Evolutionary conservation across 2,797 vertebrate genomes (phyloP).

Genomic region (Phataginus tricuspis): DNA sequence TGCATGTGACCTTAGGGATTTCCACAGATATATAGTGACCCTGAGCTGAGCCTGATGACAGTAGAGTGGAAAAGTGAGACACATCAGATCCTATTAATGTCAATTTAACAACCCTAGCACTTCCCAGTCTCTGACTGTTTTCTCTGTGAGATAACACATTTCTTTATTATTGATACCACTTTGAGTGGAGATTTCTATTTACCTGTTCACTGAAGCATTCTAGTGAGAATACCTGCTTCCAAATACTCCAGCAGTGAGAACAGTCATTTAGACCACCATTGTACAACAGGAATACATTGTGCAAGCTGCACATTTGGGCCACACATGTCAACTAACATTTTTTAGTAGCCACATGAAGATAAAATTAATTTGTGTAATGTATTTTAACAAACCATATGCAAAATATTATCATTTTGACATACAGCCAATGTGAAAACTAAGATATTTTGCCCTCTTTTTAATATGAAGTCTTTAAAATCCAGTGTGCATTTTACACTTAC

Average conservation of each 20-base stretch:
- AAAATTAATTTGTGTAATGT: background rate
- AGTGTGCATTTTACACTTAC: background rate
- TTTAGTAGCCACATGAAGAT: background rate
- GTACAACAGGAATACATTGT: background rate
- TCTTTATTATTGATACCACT: background rate
- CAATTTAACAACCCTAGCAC: accelerated
- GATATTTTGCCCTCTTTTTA: background rate
- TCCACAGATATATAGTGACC: background rate
- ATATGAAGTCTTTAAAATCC: constrained; percentile 10
- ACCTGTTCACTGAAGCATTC: background rate
- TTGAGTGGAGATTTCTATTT: background rate
- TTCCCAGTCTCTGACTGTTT: background rate
- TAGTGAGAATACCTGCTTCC: background rate
- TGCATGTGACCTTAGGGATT: background rate
- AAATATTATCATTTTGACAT: background rate
- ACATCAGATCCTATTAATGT: background rate
- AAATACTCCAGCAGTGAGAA: background rate
- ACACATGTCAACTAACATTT: background rate
- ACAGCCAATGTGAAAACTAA: background rate
- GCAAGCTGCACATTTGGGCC: background rate
- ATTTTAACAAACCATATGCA: background rate
- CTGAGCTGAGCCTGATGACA: background rate
- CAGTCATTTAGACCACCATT: background rate
- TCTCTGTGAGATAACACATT: background rate
- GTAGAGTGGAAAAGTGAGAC: background rate